Conservation (phyloP, 2,113 vertebrate genomes). For the Murina feae region DNA sequence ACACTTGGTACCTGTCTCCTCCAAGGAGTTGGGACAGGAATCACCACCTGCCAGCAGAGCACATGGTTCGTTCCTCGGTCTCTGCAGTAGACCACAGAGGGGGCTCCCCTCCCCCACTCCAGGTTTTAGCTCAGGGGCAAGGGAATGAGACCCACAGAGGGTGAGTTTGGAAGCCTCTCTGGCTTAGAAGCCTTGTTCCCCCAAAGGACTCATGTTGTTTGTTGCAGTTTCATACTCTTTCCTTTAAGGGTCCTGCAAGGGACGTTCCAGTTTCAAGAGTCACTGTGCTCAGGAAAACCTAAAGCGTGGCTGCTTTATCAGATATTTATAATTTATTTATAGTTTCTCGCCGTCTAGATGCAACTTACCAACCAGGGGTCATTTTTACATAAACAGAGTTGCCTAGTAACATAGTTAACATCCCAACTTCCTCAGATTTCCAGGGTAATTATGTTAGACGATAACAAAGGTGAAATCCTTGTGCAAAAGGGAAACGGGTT, state of each 20-base stretch:
- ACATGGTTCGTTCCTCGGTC: too few species aligned
- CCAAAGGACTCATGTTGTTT: background rate
- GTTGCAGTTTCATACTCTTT: background rate
- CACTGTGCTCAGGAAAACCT: background rate
- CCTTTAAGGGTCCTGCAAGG: background rate
- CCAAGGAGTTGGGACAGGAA: background rate
- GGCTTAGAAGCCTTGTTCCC: background rate
- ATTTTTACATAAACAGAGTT: background rate
- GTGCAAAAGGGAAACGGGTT: background rate
- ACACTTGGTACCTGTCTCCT: background rate
- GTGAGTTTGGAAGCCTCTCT: background rate
- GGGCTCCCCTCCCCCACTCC: background rate
- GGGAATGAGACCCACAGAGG: background rate
- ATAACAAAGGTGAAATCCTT: background rate
- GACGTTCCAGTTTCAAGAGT: background rate
- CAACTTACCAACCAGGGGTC: background rate
- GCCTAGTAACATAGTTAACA: background rate
- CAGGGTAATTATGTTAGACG: background rate
- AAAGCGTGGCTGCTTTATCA: background rate
- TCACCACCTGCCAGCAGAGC: background rate
- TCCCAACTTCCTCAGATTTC: background rate
- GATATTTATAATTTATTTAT: background rate
- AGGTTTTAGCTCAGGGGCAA: background rate
- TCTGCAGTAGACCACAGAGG: accelerated
- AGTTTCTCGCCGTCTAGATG: background rate